phyloP scores from a whole-genome alignment of 2,113 vertebrate species.

The Colossoma macropomum region DNA sequence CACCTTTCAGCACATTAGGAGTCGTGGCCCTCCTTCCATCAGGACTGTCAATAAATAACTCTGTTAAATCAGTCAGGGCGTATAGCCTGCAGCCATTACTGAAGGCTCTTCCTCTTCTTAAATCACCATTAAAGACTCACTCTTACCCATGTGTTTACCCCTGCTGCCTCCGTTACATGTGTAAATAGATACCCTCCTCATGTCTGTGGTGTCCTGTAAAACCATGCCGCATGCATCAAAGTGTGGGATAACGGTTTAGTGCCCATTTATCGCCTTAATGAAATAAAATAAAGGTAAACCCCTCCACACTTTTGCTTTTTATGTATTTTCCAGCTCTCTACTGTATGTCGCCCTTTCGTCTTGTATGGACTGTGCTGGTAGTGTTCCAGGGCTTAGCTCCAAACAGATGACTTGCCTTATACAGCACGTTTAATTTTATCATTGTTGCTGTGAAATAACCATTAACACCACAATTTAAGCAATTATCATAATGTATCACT shows the following conservation, averaged over 20 bases:
- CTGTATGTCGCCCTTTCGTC: neutral
- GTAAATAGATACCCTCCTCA: neutral
- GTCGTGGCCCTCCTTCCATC: constrained; percentile 47
- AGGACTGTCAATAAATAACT: constrained; percentile 54
- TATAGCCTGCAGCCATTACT: constrained; percentile 49
- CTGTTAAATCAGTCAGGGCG: constrained; percentile 58
- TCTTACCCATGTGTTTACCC: constrained; percentile 55
- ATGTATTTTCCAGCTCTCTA: neutral
- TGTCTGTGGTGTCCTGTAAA: neutral
- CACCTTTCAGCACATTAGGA: constrained; percentile 46
- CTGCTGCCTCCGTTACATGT: constrained; percentile 17
- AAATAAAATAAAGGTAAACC: neutral
- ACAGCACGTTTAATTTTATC: neutral
- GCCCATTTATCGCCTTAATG: neutral
- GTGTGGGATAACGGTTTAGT: neutral
- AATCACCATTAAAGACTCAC: constrained; percentile 51
- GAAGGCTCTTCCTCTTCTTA: constrained; percentile 48
- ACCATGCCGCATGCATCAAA: neutral
- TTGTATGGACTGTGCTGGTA: neutral
- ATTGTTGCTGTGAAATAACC: constrained; percentile 1
- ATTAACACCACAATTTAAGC: constrained; percentile 10
- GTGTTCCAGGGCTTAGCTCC: neutral
- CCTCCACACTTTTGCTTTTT: neutral
- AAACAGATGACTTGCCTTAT: constrained; percentile 1
- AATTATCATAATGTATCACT: constrained; percentile 13